Conservation (phyloP, 2,113 vertebrate species). For the Hippocampus zosterae region DNA sequence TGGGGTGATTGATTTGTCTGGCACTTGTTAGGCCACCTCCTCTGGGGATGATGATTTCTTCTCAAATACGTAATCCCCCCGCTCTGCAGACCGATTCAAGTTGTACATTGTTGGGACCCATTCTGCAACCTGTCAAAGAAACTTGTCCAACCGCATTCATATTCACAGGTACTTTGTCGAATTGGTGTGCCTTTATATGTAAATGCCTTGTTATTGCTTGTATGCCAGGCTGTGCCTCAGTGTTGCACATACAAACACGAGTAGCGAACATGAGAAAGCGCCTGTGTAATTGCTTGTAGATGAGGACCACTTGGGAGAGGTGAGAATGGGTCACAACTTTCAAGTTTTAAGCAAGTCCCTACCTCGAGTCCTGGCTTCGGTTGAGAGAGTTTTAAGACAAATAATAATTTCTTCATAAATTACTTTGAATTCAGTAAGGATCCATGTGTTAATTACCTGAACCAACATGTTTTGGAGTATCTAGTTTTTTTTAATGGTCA, state of each 20-base stretch:
- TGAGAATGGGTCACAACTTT: background rate
- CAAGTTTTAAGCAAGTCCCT: too few relatives aligned
- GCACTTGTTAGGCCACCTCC: slow-evolving; percentile 50
- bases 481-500: too few relatives aligned
- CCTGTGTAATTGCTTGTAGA: slow-evolving; percentile 31
- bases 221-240: background rate
- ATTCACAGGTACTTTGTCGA: slow-evolving; percentile 4
- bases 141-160: slow-evolving; percentile 19
- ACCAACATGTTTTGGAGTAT: too few relatives aligned
- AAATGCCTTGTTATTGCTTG: background rate
- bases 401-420: too few relatives aligned
- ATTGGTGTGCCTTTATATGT: slow-evolving; percentile 1
- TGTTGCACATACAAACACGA: background rate
- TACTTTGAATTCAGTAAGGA: too few relatives aligned
- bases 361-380: too few relatives aligned
- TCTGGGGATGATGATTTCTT: slow-evolving; percentile 12
- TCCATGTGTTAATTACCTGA: too few relatives aligned
- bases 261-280: slow-evolving; percentile 11
- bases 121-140: slow-evolving; percentile 38
- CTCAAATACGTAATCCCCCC: background rate
- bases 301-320: slow-evolving; percentile 15
- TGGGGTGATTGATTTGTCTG: slow-evolving; percentile 58
- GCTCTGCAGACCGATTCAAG: slow-evolving; percentile 6
- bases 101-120: slow-evolving; percentile 15
- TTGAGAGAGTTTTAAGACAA: too few relatives aligned